Base-by-base conservation (phyloP, 2,888 invertebrate species). In the Mimachlamys varia region DNA sequence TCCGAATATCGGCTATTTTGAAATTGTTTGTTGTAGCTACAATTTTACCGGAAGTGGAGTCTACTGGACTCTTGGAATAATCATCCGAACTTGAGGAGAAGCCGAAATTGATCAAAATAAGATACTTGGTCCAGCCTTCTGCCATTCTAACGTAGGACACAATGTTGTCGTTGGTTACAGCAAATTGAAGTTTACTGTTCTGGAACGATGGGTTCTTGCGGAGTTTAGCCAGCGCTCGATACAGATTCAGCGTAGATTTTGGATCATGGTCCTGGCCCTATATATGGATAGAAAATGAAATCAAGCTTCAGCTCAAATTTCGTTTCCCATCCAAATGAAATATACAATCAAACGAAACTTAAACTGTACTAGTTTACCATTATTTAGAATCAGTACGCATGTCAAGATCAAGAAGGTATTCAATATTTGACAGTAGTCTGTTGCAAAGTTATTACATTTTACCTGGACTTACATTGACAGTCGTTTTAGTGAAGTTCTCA, bases 31-130 rank as follows among this genome's bases (percentile, higher is more conserved):
- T 91, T 33, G 49, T 89, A 10, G 89, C 91, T 37, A 88, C 89
- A 22, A 92, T 88, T 19, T 12, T 62, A 5, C 91, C 92, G 12
- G 50, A 27, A 38, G 50, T 87, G 22, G 27, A 53, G 62, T 90
- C 89, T 15, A 91, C 91, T 0, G 91, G 91, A 2, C 44, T 58
- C 17, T 88, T 55, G 12, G 89, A 88, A 27, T 90, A 90, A 33
- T 92, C 76, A 33, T 76, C 76, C 0, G 76, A 33, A 76, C 76
- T 88, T 27, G 88, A 58, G 22, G 58, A 33, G 17, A 53, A 89
- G 1, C 95, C 95, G 19, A 95, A 93, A 92, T 96, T 96, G 89
- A 96, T 93, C 90, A 94, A 94, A 0, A 95, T 94, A 38, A 96
- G 92, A 91, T 93, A 95, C 27, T 93, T 92, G 0, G 93, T 91